These are phyloP conservation scores for Cettia cetti DNA, from an alignment of 2,113 vertebrate genomes.

Conservation along the genomic window DNA sequence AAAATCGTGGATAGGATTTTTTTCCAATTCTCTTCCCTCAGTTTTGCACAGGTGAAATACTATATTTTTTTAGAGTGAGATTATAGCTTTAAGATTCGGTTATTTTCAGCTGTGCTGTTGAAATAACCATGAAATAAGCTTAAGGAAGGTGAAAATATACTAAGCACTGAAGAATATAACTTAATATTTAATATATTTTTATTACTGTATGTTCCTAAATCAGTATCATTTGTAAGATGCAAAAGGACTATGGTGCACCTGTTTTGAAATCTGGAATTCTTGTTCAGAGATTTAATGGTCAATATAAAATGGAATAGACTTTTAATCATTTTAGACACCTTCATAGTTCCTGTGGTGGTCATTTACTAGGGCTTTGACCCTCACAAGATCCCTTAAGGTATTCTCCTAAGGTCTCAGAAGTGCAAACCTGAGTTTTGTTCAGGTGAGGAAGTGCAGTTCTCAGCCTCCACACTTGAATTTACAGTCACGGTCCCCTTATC, in stretches of 20 bases:
- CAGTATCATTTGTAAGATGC: not conserved
- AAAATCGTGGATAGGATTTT: not conserved
- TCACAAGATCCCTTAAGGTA: not conserved
- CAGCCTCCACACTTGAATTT: not conserved
- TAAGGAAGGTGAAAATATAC: not conserved
- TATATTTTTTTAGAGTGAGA: not conserved
- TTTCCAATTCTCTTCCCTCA: not conserved
- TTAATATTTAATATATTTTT: not conserved
- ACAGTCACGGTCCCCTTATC: not conserved
- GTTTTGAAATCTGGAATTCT: not conserved
- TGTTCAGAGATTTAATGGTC: not conserved
- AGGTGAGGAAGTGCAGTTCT: not conserved
- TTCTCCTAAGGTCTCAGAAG: not conserved
- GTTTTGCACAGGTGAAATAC: not conserved
- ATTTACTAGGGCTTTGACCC: not conserved
- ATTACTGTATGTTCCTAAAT: not conserved
- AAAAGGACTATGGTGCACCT: not conserved
- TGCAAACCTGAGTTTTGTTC: not conserved
- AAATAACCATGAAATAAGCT: conserved; percentile 7
- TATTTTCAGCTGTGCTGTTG: not conserved
- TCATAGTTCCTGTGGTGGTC: not conserved
- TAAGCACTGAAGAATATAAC: not conserved
- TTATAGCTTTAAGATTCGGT: not conserved
- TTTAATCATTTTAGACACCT: not conserved
- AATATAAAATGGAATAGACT: not conserved